phyloP scores from a whole-genome alignment of 2,113 vertebrate species.

The Microcebus griseorufus region DNA sequence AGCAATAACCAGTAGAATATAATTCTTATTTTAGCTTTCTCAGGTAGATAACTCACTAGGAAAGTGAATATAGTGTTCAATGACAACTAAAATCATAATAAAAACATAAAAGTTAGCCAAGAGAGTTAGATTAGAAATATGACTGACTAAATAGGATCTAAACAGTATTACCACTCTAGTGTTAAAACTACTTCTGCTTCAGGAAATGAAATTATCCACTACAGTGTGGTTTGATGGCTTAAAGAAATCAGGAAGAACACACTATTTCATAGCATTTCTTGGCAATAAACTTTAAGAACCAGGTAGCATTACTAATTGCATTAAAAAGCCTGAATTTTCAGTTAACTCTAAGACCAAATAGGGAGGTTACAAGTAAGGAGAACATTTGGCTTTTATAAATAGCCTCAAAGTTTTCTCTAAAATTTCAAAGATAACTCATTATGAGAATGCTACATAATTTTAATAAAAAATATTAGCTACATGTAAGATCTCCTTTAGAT shows the following conservation, averaged over 20 bases:
- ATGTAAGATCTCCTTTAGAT: background rate
- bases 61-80: background rate
- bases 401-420: background rate
- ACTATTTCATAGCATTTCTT: background rate
- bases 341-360: background rate
- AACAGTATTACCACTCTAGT: background rate
- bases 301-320: background rate
- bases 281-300: conserved; percentile 8
- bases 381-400: background rate
- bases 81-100: conserved; percentile 8
- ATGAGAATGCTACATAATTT: background rate
- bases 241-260: conserved; percentile 24
- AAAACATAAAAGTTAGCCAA: background rate
- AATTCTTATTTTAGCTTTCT: conserved; percentile 8
- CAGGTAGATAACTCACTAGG: background rate
- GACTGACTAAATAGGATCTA: background rate
- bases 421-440: conserved; percentile 22
- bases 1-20: background rate
- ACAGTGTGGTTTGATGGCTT: background rate
- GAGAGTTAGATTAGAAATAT: background rate
- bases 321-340: background rate
- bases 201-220: conserved; percentile 46
- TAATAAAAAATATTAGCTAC: background rate
- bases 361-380: background rate
- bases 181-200: conserved; percentile 36